Conservation (phyloP, 2,113 vertebrate species). For the Percina caprodes region DNA sequence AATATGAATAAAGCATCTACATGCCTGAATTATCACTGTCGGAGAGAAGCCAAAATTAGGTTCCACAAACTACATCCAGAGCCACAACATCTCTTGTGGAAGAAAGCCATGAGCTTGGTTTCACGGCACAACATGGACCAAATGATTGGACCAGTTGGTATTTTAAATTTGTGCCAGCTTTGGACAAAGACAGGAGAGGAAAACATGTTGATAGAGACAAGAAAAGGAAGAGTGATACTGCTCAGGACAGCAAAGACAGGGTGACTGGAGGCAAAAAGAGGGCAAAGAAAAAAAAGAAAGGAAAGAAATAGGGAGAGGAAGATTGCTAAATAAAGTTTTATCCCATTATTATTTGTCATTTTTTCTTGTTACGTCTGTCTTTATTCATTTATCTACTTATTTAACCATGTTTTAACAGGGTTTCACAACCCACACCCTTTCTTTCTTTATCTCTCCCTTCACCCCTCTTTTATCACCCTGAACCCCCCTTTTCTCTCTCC, state of each 20-base stretch:
- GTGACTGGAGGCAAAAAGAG: background rate
- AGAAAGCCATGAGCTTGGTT: background rate
- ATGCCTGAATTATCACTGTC: background rate
- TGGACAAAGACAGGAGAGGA: background rate
- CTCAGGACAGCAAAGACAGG: conserved; percentile 2
- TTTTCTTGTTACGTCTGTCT: conserved; percentile 25
- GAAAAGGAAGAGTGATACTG: background rate
- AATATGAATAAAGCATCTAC: background rate
- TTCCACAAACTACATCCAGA: background rate
- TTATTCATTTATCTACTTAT: conserved; percentile 35
- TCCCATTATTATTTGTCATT: background rate
- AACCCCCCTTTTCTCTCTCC: conserved; percentile 5
- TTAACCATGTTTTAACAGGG: conserved; percentile 47
- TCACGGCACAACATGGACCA: background rate
- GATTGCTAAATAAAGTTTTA: background rate
- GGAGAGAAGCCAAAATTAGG: background rate
- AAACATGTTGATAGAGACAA: background rate
- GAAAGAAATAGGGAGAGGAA: background rate
- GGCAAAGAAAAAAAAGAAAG: background rate
- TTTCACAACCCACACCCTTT: conserved; percentile 20
- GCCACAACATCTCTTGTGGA: background rate
- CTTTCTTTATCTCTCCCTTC: conserved; percentile 37
- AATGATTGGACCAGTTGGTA: background rate
- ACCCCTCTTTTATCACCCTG: conserved; percentile 51
- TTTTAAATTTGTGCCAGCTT: background rate